Evolutionary conservation across 2,113 vertebrate genomes (phyloP), one percentile per base, ranked within the genome.

Genomic region (Aegotheles bennettii): DNA sequence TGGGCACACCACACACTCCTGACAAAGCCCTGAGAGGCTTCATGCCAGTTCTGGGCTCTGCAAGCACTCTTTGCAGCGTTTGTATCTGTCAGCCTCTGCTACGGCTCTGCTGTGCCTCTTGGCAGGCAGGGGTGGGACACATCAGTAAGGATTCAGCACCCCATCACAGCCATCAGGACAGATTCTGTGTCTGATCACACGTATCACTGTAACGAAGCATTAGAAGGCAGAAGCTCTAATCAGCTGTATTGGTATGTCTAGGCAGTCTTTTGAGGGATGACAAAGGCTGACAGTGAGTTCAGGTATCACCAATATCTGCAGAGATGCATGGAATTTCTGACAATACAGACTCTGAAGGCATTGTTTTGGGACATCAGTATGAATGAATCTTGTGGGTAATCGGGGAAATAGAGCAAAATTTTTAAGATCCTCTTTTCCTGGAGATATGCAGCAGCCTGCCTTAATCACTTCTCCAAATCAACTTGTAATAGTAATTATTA

Each of bases 31-130:
- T 7, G 48, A 8, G 36, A 29, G 21, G 50, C 70, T 25, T 60
- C 45, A 17, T 0, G 0, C 7, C 1, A 1, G 7, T 3, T 1
- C 20, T 0, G 1, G 51, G 2, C 76, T 36, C 51, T 6, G 26
- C 1, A 1, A 8, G n/a, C 0, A 3, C 53, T 54, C 57, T 54
- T 29, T 29, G 70, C 33, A 14, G 31, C 7, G 33, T 53, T 61
- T 40, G 53, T 17, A 31, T 28, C 82, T 9, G 0, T 28, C 28
- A 15, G 35, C 24, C 47, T 61, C 33, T 1, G 1, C 31, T 10
- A 67, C 1, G 2, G 23, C 65, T 83, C 70, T 59, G 35, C 57
- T 35, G 28, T 23, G 51, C 47, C 60, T 40, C 60, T 33, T 29
- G 51, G 45, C 45, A 85, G n/a, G 17, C 6, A 13, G 50, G 42